These are phyloP conservation scores for Microctenopoma lineatum DNA, from an alignment of 2,797 vertebrate species.

Conservation along the genomic window DNA sequence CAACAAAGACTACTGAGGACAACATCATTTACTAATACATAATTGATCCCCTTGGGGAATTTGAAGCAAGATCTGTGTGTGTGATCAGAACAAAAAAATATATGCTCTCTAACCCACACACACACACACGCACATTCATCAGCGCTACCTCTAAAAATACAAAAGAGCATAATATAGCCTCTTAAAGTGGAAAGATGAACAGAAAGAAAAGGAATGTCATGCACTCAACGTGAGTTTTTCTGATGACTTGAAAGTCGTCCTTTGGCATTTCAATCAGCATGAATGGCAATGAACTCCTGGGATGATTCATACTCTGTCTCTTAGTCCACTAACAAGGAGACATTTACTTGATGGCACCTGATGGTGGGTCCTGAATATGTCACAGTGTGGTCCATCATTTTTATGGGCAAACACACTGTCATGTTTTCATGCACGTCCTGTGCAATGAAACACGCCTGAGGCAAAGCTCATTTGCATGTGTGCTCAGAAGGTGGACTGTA, in stretches of 20 bases:
- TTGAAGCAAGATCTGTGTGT: no score
- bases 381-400: slow-evolving; percentile 18
- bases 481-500: slow-evolving; percentile 8
- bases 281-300: slow-evolving; percentile 51
- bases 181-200: slow-evolving; percentile 8
- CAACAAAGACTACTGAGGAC: no score
- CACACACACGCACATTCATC: no score
- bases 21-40: no score
- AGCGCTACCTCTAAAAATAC: neutral
- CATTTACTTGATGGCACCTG: slow-evolving; percentile 22
- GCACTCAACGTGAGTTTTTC: neutral
- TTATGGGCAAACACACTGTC: slow-evolving; percentile 38
- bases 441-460: slow-evolving; percentile 28
- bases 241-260: slow-evolving; percentile 49
- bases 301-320: slow-evolving; percentile 45
- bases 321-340: slow-evolving; percentile 35
- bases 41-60: no score
- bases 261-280: slow-evolving; percentile 73
- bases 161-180: neutral
- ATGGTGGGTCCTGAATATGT: slow-evolving; percentile 35
- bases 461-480: slow-evolving; percentile 33
- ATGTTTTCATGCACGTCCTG: slow-evolving; percentile 6
- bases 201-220: no score
- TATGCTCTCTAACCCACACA: no score
- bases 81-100: no score